Base-by-base conservation (phyloP, 2,888 invertebrate species). In the Campoplex nolae region DNA sequence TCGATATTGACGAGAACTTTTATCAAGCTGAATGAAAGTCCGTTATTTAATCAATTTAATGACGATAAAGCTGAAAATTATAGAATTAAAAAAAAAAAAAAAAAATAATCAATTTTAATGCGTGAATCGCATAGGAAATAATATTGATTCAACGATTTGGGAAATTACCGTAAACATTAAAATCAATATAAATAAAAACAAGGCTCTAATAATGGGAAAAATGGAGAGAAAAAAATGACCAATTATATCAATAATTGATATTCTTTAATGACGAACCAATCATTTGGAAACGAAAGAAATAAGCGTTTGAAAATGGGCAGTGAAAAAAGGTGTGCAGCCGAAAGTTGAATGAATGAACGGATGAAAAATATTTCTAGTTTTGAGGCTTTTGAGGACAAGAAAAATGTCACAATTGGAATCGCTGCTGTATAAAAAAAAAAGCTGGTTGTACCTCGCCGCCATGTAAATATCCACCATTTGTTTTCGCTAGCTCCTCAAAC, bases 391-490 rank as follows among this genome's bases (percentile, higher is more conserved):
- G 23, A 23, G 23, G 0, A 23, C 0, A 38, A 6, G 16, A 62
- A 32, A 62, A 32, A 13, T 32, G 32, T 48, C n/a, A 6, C 18
- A 9, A n/a, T 32, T 13, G 32, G 16, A n/a, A 32, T 54, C 16
- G 7, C 0, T 28, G 7, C 0, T 8, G 18, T 35, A 18, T 42
- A 2, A 13, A 62, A 32, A 71, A 32, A 71, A 51, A 8, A 23
- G 51, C 28, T 35, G 13, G 11, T 65, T 73, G 83, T 86, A 93
- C 93, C 88, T 92, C 88, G 68, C 91, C 90, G 45, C 91, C 91
- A 51, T 92, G 91, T n/a, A 94, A 90, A 86, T 92, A 93, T 54
- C 93, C 93, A 9, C 83, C 90, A 62, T 93, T 93, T 4, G 88
- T 90, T 73, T 90, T 88, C 1, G 87, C 92, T 73, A 92, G 80